A percentile compares a stretch with the other conserved stretches of the same genome.
Conservation (phyloP, 2,888 invertebrate species). For the Melanotus villosus region DNA sequence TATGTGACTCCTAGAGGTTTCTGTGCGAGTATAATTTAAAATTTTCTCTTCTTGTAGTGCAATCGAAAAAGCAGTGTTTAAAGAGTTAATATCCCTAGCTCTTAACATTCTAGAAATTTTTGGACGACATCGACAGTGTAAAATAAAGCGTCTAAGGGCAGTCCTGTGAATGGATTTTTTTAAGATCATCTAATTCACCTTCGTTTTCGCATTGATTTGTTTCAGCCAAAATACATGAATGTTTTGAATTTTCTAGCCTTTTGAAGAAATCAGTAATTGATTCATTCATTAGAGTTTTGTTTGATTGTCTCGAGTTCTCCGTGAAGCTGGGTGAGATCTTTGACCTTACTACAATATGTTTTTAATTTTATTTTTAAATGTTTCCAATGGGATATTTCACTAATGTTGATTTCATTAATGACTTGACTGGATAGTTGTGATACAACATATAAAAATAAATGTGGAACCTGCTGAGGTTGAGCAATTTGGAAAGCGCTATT, state of each 20-base stretch:
- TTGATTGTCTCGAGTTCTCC: slow-evolving; percentile 45
- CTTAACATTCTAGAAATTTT: too few species aligned
- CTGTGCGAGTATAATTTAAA: too few species aligned
- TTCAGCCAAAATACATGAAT: slow-evolving; percentile 40
- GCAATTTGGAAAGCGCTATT: slow-evolving; percentile 3
- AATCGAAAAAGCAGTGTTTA: too few species aligned
- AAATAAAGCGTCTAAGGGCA: too few species aligned
- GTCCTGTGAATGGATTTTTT: too few species aligned
- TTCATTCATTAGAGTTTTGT: slow-evolving; percentile 36
- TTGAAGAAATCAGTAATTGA: slow-evolving; percentile 41
- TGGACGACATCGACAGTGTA: too few species aligned
- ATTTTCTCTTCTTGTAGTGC: too few species aligned
- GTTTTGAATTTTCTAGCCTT: slow-evolving; percentile 43
- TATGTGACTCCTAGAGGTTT: too few species aligned
- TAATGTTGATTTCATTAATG: slow-evolving; percentile 1
- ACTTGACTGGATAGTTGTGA: slow-evolving; percentile 7
- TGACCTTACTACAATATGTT: slow-evolving; percentile 34
- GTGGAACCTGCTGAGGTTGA: neutral
- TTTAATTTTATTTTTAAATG: slow-evolving; percentile 28
- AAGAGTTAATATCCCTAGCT: too few species aligned
- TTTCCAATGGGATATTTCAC: neutral
- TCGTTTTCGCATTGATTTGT: neutral
- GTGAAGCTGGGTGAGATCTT: slow-evolving; percentile 32
- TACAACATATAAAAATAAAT: too few species aligned
- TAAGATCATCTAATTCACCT: too few species aligned